Base-by-base conservation (phyloP, 2,888 invertebrate species). In the Philereme vetulata region DNA sequence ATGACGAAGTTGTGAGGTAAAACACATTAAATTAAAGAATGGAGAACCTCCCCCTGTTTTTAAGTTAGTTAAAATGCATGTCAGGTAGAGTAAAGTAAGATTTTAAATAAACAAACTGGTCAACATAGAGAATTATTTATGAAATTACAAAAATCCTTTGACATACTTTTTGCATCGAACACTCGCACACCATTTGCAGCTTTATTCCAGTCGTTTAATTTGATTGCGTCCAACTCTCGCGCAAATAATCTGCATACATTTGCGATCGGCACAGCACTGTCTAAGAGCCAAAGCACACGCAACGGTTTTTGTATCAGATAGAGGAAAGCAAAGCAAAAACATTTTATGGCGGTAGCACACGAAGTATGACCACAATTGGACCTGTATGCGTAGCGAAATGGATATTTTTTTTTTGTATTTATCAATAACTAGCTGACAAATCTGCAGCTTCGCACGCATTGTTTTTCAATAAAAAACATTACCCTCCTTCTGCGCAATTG, bases 171-270 rank as follows among this genome's bases (percentile, higher is more conserved):
- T 55, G 40, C 48, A 49, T 46, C 49, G 61, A 64, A 72, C 65
- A 70, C 67, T 77, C 77, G 77, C 82, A 78, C 76, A 69, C 74
- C 69, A 77, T 81, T 84, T 72, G 72, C 72, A 72, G 75, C 72
- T 79, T 81, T 84, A 1, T 80, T 80, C 74, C 74, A 65, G 76
- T 70, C 72, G 72, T 72, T 78, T 86, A 84, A 86, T 86, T 85
- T 78, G 82, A 85, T 84, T 80, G 81, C 80, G 71, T 71, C 65
- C 68, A 73, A 75, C 76, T 70, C 78, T 79, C 82, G 78, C 81
- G 82, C 81, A 82, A 81, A 82, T 81, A 82, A 85, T 86, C 81
- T 85, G 80, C 50, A 56, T 51, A 42, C 45, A 57, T 56, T 62
- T 61, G 45, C 42, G 52, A 43, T 55, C 7, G 42, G 21, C 10